Base-by-base conservation (phyloP, 2,113 vertebrate species). In the Lepisosteus oculatus region DNA sequence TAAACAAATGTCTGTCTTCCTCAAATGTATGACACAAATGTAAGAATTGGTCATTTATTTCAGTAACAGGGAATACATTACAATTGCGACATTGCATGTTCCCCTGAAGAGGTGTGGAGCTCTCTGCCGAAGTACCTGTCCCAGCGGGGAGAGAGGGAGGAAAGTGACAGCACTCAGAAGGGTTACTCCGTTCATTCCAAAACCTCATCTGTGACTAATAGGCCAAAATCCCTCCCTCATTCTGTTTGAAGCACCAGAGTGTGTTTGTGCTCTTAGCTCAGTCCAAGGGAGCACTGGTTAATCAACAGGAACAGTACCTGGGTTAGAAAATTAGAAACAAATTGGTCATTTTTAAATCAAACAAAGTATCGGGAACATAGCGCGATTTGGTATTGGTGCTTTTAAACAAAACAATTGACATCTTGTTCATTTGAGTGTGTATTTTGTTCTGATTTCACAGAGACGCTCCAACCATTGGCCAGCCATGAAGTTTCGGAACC, bases 401-500 rank as follows among this genome's bases (percentile, higher is more conserved):
- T 29, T 29, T 29, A 29, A 29, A 29, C 17, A 29, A 29, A 29
- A 29, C 17, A 29, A 29, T 29, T 29, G 17, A 29, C 17, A 29
- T 29, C 17, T 29, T 29, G 17, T 29, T 29, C 17, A 29, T 29
- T 29, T 29, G 17, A 43, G 69, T 55, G 70, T 43, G 57, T 47
- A 3, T 56, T 29, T 17, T 9, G 9, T 3, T 47, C 47, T 13
- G 51, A 43, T 47, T 71, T 75, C 55, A 0, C 82, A 99, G 97
- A 90, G 92, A 73, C 87, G 93, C 80, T 92, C 93, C 7, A 95
- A 93, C 73, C 96, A 84, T 77, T 98, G 96, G 96, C 94, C 97
- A 0, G 91, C 94, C 70, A 97, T 97, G 94, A 96, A 96, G 77
- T 99, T 98, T 84, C 92, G 91, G 3, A 97, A 92, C 78, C 94